Evolutionary conservation across 2,113 vertebrate genomes (phyloP).

Genomic region (Smithornis capensis): DNA sequence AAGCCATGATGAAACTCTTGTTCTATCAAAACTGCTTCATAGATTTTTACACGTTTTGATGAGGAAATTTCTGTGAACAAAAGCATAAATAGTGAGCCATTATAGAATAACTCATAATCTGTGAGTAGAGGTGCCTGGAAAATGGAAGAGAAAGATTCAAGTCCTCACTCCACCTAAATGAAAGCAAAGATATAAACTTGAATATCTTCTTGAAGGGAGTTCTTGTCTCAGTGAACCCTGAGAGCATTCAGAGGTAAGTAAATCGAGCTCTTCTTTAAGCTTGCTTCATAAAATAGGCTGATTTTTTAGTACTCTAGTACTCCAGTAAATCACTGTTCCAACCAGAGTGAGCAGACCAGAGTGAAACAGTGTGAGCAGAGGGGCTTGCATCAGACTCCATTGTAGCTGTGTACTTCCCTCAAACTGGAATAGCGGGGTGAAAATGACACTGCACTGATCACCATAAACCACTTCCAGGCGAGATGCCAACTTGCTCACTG

Average conservation of each 20-base stretch:
- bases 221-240: neutral
- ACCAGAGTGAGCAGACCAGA: neutral
- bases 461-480: neutral
- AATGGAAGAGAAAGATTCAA: neutral
- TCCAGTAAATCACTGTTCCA: neutral
- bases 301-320: neutral
- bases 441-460: fast-evolving
- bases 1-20: neutral
- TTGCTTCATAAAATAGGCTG: neutral
- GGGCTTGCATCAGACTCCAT: neutral
- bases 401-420: neutral
- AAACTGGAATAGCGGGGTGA: neutral
- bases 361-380: neutral
- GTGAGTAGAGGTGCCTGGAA: neutral
- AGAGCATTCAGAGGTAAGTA: neutral
- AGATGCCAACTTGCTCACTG: neutral
- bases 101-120: neutral
- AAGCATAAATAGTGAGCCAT: neutral
- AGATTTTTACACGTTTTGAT: neutral
- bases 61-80: neutral
- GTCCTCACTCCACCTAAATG: neutral
- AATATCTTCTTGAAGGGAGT: neutral
- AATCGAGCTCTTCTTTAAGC: neutral
- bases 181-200: neutral
- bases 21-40: neutral